A percentile compares a stretch with the other conserved stretches of the same genome.
Evolutionary conservation across 35 echinoderm and acorn worm genomes (phyloP).

Genomic region (Chiridota heheva): DNA sequence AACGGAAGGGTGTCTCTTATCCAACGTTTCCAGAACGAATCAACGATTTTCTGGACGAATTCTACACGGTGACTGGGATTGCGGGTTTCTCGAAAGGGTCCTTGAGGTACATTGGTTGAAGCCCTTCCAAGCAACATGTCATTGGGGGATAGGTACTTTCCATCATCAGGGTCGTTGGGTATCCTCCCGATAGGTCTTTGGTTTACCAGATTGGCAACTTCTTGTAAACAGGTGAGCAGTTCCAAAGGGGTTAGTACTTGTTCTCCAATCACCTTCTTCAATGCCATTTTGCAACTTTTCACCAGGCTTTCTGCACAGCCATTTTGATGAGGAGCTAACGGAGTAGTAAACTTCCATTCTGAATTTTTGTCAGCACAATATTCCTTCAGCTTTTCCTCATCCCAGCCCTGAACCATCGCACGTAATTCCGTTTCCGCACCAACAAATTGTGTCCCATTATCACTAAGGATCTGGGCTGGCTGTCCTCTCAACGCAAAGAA

Average conservation of each 20-base stretch:
- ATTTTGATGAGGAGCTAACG: constrained; percentile 54
- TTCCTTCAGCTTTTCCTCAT: constrained; percentile 39
- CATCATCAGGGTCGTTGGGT: constrained; percentile 61
- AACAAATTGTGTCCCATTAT: constrained; percentile 64
- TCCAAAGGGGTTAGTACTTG: constrained; percentile 49
- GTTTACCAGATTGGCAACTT: constrained; percentile 54
- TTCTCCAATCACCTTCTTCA: constrained; percentile 60
- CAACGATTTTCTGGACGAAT: constrained; percentile 68
- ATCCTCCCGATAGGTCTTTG: constrained; percentile 48
- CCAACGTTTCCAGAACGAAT: constrained; percentile 57
- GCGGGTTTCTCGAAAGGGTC: constrained; percentile 49
- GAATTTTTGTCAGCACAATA: constrained; percentile 58
- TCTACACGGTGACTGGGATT: constrained; percentile 49
- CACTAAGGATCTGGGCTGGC: constrained; percentile 47
- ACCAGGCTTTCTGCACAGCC: constrained; percentile 56
- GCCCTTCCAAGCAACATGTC: constrained; percentile 57
- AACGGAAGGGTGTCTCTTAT: constrained; percentile 36
- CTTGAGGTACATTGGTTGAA: constrained; percentile 41
- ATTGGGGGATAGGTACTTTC: constrained; percentile 46
- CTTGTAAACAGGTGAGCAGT: constrained; percentile 47
- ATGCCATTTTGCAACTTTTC: constrained; percentile 46
- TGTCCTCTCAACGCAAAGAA: constrained; percentile 64
- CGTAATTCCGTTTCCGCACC: constrained; percentile 61
- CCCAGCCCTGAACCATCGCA: constrained; percentile 56
- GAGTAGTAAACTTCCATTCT: constrained; percentile 62